Percentiles rank a stretch among this genome's conserved stretches.
Conservation (phyloP, 2,797 vertebrate genomes). For the Pelodytes ibericus region DNA sequence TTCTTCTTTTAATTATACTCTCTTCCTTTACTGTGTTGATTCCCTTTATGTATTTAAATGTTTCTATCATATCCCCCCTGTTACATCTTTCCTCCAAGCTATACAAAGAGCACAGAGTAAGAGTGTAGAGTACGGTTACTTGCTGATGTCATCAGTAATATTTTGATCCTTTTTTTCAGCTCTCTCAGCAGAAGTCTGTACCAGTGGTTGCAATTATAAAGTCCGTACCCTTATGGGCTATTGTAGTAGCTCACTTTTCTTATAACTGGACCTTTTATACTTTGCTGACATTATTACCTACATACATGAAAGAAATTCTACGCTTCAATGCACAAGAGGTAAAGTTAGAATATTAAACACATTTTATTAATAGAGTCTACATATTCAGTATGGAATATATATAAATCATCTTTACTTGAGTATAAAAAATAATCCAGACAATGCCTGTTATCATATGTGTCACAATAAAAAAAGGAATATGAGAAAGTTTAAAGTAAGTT, state of each 20-base stretch:
- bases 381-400: too few relatives aligned
- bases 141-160: background rate
- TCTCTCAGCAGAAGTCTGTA: slow-evolving; percentile 77
- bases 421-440: too few relatives aligned
- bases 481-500: too few relatives aligned
- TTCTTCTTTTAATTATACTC: too few relatives aligned
- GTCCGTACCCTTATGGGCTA: slow-evolving; percentile 87
- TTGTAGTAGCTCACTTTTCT: slow-evolving; percentile 94
- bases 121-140: background rate
- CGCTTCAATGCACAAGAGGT: slow-evolving; percentile 95
- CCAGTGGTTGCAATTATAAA: slow-evolving; percentile 87
- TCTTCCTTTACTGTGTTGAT: too few relatives aligned
- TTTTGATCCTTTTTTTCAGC: slow-evolving; percentile 67
- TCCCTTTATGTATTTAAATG: too few relatives aligned
- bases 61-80: too few relatives aligned
- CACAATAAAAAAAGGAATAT: too few relatives aligned
- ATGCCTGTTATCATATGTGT: too few relatives aligned
- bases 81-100: too few relatives aligned
- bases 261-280: slow-evolving; percentile 99
- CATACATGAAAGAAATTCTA: slow-evolving; percentile 93
- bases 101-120: too few relatives aligned
- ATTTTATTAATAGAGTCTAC: background rate
- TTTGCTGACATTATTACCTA: slow-evolving; percentile 93
- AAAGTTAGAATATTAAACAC: slow-evolving; percentile 56
- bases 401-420: too few relatives aligned